phyloP scores from a whole-genome alignment of 2,888 invertebrate genomes.

The Mantis religiosa region DNA sequence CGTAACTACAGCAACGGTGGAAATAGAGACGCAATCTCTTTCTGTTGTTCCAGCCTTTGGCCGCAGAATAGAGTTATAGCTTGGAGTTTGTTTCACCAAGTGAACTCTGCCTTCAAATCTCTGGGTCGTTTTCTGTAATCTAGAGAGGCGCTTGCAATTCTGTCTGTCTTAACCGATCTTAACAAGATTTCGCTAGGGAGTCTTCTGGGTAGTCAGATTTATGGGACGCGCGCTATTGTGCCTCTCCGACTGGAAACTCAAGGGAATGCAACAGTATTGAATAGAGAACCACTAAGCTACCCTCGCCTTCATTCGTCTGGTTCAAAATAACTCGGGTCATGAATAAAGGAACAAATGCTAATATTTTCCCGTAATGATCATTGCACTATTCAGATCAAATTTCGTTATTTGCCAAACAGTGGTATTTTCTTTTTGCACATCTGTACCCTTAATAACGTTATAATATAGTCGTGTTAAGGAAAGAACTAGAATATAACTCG shows the following conservation, averaged over 20 bases:
- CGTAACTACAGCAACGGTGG: too few species aligned
- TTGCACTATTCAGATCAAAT: too few species aligned
- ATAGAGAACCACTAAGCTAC: neutral
- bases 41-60: neutral
- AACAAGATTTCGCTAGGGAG: neutral
- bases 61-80: neutral
- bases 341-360: neutral
- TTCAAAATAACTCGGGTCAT: neutral
- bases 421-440: too few species aligned
- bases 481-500: too few species aligned
- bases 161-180: neutral
- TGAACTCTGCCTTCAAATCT: neutral
- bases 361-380: too few species aligned
- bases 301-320: neutral
- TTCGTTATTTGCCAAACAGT: too few species aligned
- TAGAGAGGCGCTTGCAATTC: neutral
- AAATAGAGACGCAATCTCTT: too few species aligned
- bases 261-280: neutral
- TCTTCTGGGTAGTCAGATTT: neutral
- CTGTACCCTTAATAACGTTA: too few species aligned
- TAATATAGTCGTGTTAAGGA: too few species aligned
- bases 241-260: neutral
- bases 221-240: neutral
- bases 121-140: neutral
- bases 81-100: neutral